Base-by-base conservation (phyloP, 2,888 invertebrate species). In the Andrena praecox region DNA sequence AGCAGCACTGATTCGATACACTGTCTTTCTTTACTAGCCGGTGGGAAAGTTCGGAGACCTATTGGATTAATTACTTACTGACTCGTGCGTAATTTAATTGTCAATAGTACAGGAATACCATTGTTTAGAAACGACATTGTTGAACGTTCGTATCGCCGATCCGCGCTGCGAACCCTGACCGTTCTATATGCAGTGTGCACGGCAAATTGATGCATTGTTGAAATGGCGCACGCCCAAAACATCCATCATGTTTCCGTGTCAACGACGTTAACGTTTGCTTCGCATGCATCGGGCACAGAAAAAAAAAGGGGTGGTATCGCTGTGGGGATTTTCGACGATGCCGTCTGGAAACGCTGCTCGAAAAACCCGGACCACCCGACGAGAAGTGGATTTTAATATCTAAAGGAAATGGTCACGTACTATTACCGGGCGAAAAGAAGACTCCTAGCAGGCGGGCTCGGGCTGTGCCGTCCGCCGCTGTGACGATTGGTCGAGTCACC, bases 191-290 rank as follows among this genome's bases (percentile, higher is more conserved):
- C 60, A 80, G 78, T 60, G 50, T 56, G 24, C 60, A 80, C 27
- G 16, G 62, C n/a, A 52, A 80, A 80, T 80, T 72, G 80, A 72
- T 80, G 67, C n/a, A 80, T 80, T 64, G 59, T 81, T 50, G 68
- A 66, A 74, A 70, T 81, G 81, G 82, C 75, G 48, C 54, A 75
- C 75, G 62, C 62, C 67, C 66, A 48, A 82, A 83, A 76, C 76
- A 77, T 82, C 68, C 71, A 82, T 82, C 82, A 82, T 77, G 66
- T 69, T 83, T 82, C 64, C 82, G 64, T 81, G 82, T 82, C 70
- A 82, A 84, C 63, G 71, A 56, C 74, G 73, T 59, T 71, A 64
- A 72, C 70, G 80, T 68, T 78, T 64, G 73, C 69, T 35, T 59
- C 68, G 80, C 62, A 68, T 72, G 71, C 42, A 42, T 20, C 24